A percentile compares a stretch with the other conserved stretches of the same genome.
Conservation (phyloP, 2,113 vertebrate genomes). For the Pontoporia blainvillei region DNA sequence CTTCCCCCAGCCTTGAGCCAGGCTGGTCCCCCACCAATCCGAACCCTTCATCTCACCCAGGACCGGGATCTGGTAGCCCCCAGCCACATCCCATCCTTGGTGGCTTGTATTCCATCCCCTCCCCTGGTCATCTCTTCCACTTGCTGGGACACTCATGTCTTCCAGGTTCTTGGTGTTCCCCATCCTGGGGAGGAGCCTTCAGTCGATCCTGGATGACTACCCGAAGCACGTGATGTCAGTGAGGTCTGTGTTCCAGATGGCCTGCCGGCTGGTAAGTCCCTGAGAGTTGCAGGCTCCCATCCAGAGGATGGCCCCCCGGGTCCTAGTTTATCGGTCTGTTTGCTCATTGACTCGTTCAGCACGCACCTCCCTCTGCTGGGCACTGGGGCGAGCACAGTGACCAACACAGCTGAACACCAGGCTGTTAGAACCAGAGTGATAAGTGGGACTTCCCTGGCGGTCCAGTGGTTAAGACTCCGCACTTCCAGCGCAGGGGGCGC, state of each 20-base stretch:
- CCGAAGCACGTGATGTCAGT: slow-evolving; percentile 73
- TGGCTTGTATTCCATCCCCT: rapidly evolving
- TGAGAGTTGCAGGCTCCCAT: rapidly evolving
- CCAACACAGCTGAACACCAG: neutral
- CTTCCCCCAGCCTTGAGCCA: neutral
- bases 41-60: neutral
- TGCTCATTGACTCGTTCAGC: neutral
- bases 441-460: neutral
- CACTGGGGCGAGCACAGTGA: too few relatives aligned
- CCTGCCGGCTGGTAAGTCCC: slow-evolving; percentile 85
- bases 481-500: neutral
- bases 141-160: slow-evolving; percentile 9
- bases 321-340: neutral
- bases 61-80: neutral
- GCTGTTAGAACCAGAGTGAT: neutral
- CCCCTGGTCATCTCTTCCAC: neutral
- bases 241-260: slow-evolving; percentile 86
- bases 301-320: neutral
- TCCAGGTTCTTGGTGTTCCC: slow-evolving; percentile 93
- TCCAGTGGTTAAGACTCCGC: neutral
- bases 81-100: neutral
- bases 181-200: slow-evolving; percentile 87
- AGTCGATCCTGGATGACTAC: slow-evolving; percentile 80
- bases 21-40: neutral
- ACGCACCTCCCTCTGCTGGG: rapidly evolving